Evolutionary conservation across 2,797 vertebrate genomes (phyloP).

Genomic region (Leucoraja ocellata): DNA sequence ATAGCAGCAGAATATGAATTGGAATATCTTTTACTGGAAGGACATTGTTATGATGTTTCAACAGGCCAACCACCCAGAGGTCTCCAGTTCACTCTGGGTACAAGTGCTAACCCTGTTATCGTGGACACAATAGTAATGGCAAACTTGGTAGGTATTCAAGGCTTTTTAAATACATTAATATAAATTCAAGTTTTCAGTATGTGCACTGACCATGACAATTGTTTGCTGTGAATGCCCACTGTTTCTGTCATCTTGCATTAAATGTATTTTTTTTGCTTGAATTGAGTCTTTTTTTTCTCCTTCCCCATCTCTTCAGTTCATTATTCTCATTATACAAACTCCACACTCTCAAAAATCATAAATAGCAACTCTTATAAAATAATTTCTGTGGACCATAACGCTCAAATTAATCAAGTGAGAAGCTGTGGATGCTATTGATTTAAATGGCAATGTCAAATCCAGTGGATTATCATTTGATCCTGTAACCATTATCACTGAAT

Average conservation of each 20-base stretch:
- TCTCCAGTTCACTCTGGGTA: constrained; percentile 90
- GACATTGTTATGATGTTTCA: constrained; percentile 92
- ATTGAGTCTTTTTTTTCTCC: neutral
- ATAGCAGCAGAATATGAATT: constrained; percentile 88
- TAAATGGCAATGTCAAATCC: neutral
- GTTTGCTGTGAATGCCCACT: neutral
- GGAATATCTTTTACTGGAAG: constrained; percentile 87
- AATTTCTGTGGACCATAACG: neutral
- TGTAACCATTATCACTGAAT: neutral
- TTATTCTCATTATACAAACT: neutral
- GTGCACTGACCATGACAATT: neutral
- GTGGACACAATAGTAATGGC: constrained; percentile 98
- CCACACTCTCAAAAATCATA: neutral
- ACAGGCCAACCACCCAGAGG: constrained; percentile 91
- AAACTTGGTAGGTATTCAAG: constrained; percentile 69
- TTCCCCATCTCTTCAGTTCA: neutral
- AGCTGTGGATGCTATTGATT: neutral
- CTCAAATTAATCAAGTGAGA: neutral
- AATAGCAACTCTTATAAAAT: neutral
- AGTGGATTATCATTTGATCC: neutral
- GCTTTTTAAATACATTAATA: neutral
- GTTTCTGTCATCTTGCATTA: neutral
- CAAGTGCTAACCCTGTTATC: constrained; percentile 69
- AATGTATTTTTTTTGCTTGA: neutral
- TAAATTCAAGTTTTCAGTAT: neutral